Conservation (phyloP, 2,113 vertebrate genomes). For the Nothobranchius kuhntae region DNA sequence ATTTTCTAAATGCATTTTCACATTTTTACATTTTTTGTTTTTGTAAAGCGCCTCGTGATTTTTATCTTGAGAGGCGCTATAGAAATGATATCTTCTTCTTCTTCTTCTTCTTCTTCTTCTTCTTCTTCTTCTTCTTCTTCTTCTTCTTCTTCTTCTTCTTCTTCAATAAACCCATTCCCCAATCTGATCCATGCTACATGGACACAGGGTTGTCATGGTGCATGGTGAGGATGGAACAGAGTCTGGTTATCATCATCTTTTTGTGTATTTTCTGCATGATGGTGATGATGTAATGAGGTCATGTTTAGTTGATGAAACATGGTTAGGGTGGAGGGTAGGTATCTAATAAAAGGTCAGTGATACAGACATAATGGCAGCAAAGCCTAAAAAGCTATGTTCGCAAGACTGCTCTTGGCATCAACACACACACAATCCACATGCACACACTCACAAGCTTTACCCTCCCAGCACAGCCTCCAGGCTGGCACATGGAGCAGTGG, state of each 20-base stretch:
- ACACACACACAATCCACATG: conserved; percentile 18
- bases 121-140: no score
- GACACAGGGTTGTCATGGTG: conserved; percentile 42
- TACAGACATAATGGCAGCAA: conserved; percentile 37
- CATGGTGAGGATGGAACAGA: conserved; percentile 39
- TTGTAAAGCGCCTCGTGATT: no score
- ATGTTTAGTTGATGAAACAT: conserved; percentile 24
- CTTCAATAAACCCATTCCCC: not conserved
- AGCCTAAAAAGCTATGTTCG: conserved; percentile 47
- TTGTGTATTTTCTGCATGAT: conserved; percentile 44
- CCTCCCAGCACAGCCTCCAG: conserved; percentile 68
- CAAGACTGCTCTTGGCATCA: conserved; percentile 47
- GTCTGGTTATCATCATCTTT: conserved; percentile 10
- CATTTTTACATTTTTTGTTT: no score
- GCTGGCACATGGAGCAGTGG: conserved; percentile 68
- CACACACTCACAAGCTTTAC: conserved; percentile 32
- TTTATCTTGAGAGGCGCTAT: no score
- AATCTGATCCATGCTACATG: not conserved
- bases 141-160: no score
- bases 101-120: no score
- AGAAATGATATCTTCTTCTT: no score
- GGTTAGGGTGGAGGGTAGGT: conserved; percentile 6
- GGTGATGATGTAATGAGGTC: conserved; percentile 45
- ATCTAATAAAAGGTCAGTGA: conserved; percentile 20
- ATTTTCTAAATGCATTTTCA: no score